phyloP scores from a whole-genome alignment of 2,797 vertebrate genomes.

The Glyptemys insculpta region DNA sequence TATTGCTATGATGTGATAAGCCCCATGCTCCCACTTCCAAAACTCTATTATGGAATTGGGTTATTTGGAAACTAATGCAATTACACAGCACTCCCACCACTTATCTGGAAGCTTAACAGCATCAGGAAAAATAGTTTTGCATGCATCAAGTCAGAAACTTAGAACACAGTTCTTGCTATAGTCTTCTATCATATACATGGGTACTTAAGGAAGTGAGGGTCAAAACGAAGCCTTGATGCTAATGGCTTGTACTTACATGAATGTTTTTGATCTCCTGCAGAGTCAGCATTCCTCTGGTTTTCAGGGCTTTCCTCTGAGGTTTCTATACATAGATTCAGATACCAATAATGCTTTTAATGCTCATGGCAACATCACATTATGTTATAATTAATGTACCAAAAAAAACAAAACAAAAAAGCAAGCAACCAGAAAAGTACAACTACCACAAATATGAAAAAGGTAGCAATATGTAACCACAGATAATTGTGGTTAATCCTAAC shows the following conservation, averaged over 20 bases:
- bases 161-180: neutral
- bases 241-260: conserved; percentile 86
- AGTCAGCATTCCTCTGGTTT: conserved; percentile 89
- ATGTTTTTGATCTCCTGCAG: conserved; percentile 92
- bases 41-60: neutral
- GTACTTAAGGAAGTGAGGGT: neutral
- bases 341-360: neutral
- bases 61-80: neutral
- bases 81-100: neutral
- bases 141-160: neutral
- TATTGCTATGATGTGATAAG: neutral
- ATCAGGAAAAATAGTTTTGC: neutral
- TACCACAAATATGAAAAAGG: neutral
- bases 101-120: neutral
- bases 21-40: neutral
- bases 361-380: neutral
- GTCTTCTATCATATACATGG: neutral
- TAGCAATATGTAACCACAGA: neutral
- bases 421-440: neutral
- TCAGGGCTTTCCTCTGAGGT: conserved; percentile 89
- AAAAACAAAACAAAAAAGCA: neutral
- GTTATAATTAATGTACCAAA: neutral
- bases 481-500: neutral
- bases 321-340: conserved; percentile 81
- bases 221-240: neutral